These are phyloP conservation scores for Pangasius djambal DNA, from an alignment of 2,797 vertebrate genomes.

Conservation along the genomic window DNA sequence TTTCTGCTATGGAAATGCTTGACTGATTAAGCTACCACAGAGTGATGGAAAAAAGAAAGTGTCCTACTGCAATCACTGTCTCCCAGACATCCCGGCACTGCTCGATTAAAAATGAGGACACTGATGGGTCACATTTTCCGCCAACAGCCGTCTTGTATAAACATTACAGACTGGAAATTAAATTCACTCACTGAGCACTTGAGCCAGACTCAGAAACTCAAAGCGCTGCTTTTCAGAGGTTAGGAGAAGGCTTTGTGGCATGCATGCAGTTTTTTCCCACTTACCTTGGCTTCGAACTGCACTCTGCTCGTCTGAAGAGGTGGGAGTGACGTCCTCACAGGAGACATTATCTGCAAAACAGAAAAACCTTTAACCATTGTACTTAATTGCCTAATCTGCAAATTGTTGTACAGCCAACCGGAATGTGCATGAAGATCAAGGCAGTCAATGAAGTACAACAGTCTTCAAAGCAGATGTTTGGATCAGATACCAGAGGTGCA, in stretches of 20 bases:
- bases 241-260: not conserved
- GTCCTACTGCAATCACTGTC: not conserved
- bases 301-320: slow-evolving; percentile 84
- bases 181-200: not conserved
- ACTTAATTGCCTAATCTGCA: too few species aligned
- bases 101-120: not conserved
- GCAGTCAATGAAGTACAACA: not conserved
- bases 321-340: slow-evolving; percentile 88
- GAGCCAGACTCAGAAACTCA: too few species aligned
- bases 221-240: not conserved
- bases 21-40: not conserved
- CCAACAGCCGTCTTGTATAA: not conserved
- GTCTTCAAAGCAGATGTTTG: not conserved
- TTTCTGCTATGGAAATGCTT: not conserved
- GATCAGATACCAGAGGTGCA: not conserved
- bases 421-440: not conserved
- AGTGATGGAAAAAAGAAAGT: not conserved
- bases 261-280: slow-evolving; percentile 23
- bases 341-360: slow-evolving; percentile 80
- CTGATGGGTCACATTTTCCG: not conserved
- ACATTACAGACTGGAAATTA: not conserved
- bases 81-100: not conserved
- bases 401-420: not conserved
- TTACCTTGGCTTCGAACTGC: slow-evolving; percentile 89
- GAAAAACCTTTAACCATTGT: not conserved